Evolutionary conservation across 2,888 invertebrate species (phyloP).

Genomic region (Drosophila mimetica): DNA sequence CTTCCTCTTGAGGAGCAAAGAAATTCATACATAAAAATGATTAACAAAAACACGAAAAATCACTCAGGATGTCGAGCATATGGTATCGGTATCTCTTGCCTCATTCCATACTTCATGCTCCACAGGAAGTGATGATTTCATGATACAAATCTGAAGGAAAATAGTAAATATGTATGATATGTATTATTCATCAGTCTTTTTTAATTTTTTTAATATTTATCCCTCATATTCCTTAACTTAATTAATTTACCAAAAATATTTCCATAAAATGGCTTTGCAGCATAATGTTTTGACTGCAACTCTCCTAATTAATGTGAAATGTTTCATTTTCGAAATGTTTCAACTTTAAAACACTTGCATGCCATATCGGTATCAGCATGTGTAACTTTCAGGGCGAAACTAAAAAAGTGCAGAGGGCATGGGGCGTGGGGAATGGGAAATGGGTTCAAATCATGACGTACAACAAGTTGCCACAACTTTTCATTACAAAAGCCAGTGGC

Average conservation of each 20-base stretch:
- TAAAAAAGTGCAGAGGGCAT: slow-evolving; percentile 45
- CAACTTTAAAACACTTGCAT: slow-evolving; percentile 17
- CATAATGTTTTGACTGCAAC: background rate
- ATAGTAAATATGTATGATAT: too few relatives aligned
- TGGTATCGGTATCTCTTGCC: background rate
- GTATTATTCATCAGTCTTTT: too few relatives aligned
- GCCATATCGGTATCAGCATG: slow-evolving; percentile 18
- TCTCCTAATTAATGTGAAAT: slow-evolving; percentile 14
- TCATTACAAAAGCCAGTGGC: slow-evolving; percentile 58
- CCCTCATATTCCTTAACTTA: too few relatives aligned
- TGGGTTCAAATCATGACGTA: slow-evolving; percentile 44
- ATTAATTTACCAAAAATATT: background rate
- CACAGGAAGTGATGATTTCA: background rate
- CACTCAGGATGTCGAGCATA: slow-evolving; percentile 50
- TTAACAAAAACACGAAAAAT: slow-evolving; percentile 62
- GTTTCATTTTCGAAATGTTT: background rate
- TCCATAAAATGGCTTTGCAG: background rate
- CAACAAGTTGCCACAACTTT: slow-evolving; percentile 65
- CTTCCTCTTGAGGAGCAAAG: slow-evolving; percentile 17
- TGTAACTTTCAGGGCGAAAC: slow-evolving; percentile 34
- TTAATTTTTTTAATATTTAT: too few relatives aligned
- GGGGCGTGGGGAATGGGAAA: slow-evolving; percentile 17
- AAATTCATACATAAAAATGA: slow-evolving; percentile 28
- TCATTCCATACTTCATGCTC: background rate
- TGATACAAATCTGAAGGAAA: background rate